These are phyloP conservation scores for Antheraea assamensis DNA, from an alignment of 2,888 invertebrate species.

Conservation along the genomic window DNA sequence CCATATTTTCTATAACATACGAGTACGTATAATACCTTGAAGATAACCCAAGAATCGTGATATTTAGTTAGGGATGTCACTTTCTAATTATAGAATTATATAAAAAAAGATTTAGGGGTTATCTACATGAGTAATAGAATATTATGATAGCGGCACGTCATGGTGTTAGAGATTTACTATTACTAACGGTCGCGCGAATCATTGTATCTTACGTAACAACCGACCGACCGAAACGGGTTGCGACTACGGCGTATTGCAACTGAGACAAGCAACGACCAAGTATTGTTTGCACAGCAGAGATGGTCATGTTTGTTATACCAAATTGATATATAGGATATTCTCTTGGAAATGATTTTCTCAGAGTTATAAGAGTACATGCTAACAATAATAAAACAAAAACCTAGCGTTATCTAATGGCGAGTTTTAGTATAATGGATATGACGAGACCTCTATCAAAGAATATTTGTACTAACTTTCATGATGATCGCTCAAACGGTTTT, in stretches of 20 bases:
- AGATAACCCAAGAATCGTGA: not conserved
- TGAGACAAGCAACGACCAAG: not conserved
- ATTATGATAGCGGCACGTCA: slow-evolving; percentile 15
- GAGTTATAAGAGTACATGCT: too few relatives aligned
- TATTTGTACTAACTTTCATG: too few relatives aligned
- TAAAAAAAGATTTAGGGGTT: not conserved
- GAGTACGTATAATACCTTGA: too few relatives aligned
- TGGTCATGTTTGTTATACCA: not conserved
- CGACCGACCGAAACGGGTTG: slow-evolving; percentile 19
- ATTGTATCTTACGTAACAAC: slow-evolving; percentile 41
- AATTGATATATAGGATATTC: not conserved
- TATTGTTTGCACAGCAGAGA: slow-evolving; percentile 1
- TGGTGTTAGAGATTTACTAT: slow-evolving; percentile 15
- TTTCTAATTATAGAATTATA: not conserved
- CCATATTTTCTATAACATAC: too few relatives aligned
- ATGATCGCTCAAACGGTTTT: too few relatives aligned
- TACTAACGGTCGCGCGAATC: slow-evolving; percentile 37
- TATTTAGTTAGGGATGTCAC: not conserved
- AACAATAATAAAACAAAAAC: too few relatives aligned
- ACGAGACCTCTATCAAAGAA: too few relatives aligned
- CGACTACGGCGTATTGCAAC: not conserved
- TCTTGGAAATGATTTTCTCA: not conserved
- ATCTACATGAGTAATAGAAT: not conserved
- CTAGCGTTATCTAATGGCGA: too few relatives aligned
- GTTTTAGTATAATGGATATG: too few relatives aligned